These are phyloP conservation scores for Phyllotreta striolata DNA, from an alignment of 2,888 invertebrate species.

Conservation along the genomic window DNA sequence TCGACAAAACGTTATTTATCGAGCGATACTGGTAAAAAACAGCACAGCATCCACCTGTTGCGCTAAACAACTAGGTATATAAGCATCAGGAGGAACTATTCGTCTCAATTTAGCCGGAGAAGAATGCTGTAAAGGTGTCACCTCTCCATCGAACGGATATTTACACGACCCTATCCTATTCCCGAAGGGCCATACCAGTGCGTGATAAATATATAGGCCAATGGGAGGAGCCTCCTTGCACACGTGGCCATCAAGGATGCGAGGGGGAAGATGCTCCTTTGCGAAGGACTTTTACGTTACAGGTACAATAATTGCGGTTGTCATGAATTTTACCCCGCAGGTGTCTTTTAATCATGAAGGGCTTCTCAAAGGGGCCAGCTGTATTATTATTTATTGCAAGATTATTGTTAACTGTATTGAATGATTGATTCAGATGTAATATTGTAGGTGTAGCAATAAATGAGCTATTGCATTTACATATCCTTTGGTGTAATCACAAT, in stretches of 20 bases:
- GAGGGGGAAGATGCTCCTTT: conserved; percentile 4
- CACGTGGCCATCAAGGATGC: conserved; percentile 20
- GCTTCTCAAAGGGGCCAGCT: background rate
- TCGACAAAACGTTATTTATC: too few species aligned
- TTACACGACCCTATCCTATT: conserved; percentile 3
- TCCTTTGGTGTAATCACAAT: background rate
- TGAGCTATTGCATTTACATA: too few species aligned
- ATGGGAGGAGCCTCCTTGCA: conserved; percentile 16
- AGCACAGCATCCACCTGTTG: too few species aligned
- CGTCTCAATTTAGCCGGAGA: conserved; percentile 10
- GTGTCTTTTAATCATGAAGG: conserved; percentile 2
- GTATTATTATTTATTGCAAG: background rate
- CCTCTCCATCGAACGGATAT: conserved; percentile 2
- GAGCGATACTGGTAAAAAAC: too few species aligned
- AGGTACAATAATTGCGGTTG: conserved; percentile 14
- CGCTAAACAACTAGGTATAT: too few species aligned
- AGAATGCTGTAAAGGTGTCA: conserved; percentile 3
- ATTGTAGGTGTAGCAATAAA: too few species aligned
- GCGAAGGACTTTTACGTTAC: conserved; percentile 12
- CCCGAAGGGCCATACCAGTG: conserved; percentile 3
- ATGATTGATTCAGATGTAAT: too few species aligned
- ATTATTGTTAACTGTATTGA: too few species aligned
- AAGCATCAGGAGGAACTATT: background rate
- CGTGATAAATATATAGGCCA: conserved; percentile 25
- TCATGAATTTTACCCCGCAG: background rate